Conservation (phyloP, 2,797 vertebrate species). For the Danio choprae region DNA sequence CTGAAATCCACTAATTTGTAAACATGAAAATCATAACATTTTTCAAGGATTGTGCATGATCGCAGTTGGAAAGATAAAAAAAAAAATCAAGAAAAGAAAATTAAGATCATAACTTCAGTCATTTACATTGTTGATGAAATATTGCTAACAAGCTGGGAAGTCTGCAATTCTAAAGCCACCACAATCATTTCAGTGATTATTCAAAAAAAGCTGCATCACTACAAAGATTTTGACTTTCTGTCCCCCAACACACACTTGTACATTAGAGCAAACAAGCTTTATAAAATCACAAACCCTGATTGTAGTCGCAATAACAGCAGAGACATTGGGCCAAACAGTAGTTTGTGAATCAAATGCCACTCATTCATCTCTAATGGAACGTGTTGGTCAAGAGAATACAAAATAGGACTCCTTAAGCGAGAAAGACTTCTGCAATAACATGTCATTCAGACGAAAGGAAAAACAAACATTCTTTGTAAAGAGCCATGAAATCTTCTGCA, state of each 20-base stretch:
- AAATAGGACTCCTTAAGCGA: slow-evolving; percentile 54
- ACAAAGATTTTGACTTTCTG: slow-evolving; percentile 56
- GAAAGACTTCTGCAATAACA: slow-evolving; percentile 52
- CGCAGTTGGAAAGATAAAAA: slow-evolving; percentile 28
- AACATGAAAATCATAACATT: slow-evolving; percentile 57
- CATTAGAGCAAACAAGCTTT: slow-evolving; percentile 82
- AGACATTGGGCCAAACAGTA: slow-evolving; percentile 66
- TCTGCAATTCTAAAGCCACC: slow-evolving; percentile 62
- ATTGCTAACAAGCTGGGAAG: slow-evolving; percentile 58
- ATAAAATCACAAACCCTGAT: slow-evolving; percentile 74
- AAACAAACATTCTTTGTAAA: slow-evolving; percentile 58
- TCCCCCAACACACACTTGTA: slow-evolving; percentile 74
- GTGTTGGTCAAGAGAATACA: slow-evolving; percentile 57
- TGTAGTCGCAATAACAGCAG: slow-evolving; percentile 78
- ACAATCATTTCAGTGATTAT: slow-evolving; percentile 71
- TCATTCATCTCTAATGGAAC: slow-evolving; percentile 61
- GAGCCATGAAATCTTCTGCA: slow-evolving; percentile 64
- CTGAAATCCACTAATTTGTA: slow-evolving; percentile 45
- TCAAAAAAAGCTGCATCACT: slow-evolving; percentile 61
- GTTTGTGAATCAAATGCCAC: slow-evolving; percentile 67
- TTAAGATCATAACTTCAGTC: slow-evolving; percentile 36
- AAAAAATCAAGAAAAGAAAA: no score
- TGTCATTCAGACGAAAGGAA: slow-evolving; percentile 51
- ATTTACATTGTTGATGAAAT: slow-evolving; percentile 57
- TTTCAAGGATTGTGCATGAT: slow-evolving; percentile 48